Evolutionary conservation across 2,113 vertebrate species (phyloP), one percentile per base, ranked within the genome.

Genomic region (Pao palembangensis): DNA sequence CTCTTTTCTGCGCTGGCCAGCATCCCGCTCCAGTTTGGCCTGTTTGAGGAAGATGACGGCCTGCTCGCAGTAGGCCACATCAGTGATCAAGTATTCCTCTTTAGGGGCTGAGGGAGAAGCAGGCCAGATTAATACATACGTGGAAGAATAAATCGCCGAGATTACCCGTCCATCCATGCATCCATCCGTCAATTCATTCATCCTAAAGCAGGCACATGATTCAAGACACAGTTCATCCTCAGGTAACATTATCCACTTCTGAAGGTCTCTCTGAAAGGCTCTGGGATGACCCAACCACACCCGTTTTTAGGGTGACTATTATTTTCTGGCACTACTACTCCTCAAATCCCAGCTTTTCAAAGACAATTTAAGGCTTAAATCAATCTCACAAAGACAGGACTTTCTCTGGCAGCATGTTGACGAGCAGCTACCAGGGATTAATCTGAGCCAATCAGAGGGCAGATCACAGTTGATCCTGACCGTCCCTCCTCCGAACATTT

Each of bases 61-160:
- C 75, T 98, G 94, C 64, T 95, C 94, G 0, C 92, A 95, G 84
- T 94, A 97, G 42, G 94, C 93, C 64, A 93, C 73, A 8, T 95
- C 93, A 38, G 91, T 92, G 78, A 81, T 90, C 88, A 94, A 91
- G 57, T 87, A 49, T 17, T 93, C 91, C 13, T 93, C 93, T 62
- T 82, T 88, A 52, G 66, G 67, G 25, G 50, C 51, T 85, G 81
- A 0, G 78, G 64, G 0, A 66, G 79, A 55, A 79, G 16, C 15
- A 42, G 3, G 2, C 11, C 10, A 34, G 14, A 8, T 2, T 25
- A 50, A 10, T 3, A 38, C 21, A 28, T 15, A 50, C 15, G 21
- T 52, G 43, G n/a, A 65, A 55, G 14, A 13, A 44, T 28, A 34
- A 34, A 0, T 51, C 20, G 5, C 3, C 20, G 2, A 38, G 20